phyloP scores from a whole-genome alignment of 1,140 invertebrate genomes.

The Heliconius nattereri region DNA sequence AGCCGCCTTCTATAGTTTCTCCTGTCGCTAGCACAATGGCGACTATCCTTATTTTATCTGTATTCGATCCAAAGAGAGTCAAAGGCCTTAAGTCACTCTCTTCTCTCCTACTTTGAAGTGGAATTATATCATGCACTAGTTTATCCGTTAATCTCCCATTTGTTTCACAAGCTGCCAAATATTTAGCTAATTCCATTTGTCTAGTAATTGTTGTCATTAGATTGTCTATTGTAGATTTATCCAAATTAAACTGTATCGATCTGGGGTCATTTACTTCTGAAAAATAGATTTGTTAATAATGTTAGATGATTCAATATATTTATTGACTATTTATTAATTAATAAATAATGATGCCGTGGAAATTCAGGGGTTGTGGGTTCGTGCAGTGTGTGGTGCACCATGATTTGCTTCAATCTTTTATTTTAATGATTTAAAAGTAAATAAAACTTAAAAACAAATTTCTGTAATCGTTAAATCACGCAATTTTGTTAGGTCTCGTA shows the following conservation, averaged over 20 bases:
- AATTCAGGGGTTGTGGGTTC: too few species aligned
- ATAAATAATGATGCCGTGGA: neutral
- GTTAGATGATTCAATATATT: too few species aligned
- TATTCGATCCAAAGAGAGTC: conserved; percentile 85
- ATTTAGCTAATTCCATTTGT: conserved; percentile 87
- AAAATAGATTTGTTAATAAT: conserved; percentile 29
- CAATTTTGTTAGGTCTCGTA: too few species aligned
- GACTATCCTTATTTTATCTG: conserved; percentile 85
- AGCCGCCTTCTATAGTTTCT: conserved; percentile 85
- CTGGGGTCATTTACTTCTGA: conserved; percentile 65
- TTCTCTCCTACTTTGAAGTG: conserved; percentile 61
- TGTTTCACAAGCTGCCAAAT: conserved; percentile 83
- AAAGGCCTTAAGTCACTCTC: conserved; percentile 79
- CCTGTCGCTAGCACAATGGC: conserved; percentile 85
- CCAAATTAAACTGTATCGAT: conserved; percentile 85
- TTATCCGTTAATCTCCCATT: conserved; percentile 69
- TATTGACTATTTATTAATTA: neutral
- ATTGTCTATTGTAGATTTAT: conserved; percentile 84
- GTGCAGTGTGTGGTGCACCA: too few species aligned
- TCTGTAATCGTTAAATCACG: too few species aligned
- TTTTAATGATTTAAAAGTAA: too few species aligned
- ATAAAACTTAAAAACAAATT: too few species aligned
- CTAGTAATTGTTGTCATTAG: conserved; percentile 86
- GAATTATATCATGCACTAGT: conserved; percentile 64
- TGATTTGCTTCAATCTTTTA: too few species aligned